Conservation (phyloP, 1,140 invertebrate genomes). For the Zaprionus nigranus region DNA sequence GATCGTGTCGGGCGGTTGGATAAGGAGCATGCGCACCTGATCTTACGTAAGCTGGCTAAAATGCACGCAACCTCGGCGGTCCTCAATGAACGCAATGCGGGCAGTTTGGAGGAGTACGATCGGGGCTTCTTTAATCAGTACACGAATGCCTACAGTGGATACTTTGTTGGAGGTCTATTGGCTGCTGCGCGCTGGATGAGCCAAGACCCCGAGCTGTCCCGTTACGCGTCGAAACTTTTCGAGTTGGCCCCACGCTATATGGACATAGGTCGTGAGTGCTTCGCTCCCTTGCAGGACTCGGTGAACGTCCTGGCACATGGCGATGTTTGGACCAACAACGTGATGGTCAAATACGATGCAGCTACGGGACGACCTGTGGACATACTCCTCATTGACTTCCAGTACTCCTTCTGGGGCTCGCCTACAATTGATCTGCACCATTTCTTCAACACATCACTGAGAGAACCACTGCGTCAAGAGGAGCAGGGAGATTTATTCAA, state of each 20-base stretch:
- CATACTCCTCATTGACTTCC: conserved; percentile 84
- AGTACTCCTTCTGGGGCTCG: conserved; percentile 80
- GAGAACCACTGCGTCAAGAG: conserved; percentile 60
- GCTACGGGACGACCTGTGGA: conserved; percentile 84
- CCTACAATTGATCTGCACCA: conserved; percentile 80
- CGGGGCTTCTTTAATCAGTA: conserved; percentile 77
- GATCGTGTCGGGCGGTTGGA: conserved; percentile 86
- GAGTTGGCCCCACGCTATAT: conserved; percentile 71
- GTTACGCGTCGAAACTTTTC: conserved; percentile 70
- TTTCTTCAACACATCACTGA: conserved; percentile 77
- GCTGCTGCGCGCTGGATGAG: conserved; percentile 68
- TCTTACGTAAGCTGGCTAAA: conserved; percentile 86
- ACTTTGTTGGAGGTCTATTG: conserved; percentile 68
- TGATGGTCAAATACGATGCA: conserved; percentile 87
- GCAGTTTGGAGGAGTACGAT: conserved; percentile 66
- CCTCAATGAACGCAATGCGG: conserved; percentile 65
- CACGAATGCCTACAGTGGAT: conserved; percentile 72
- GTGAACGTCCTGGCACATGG: conserved; percentile 88
- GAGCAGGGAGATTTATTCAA: conserved; percentile 68
- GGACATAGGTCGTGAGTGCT: conserved; percentile 72
- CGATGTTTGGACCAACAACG: conserved; percentile 89
- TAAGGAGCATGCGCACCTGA: conserved; percentile 85
- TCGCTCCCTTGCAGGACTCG: conserved; percentile 80
- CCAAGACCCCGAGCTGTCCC: conserved; percentile 49
- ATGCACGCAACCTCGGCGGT: conserved; percentile 86